phyloP scores from a whole-genome alignment of 1,140 invertebrate genomes.

The Lasioglossum baleicum region DNA sequence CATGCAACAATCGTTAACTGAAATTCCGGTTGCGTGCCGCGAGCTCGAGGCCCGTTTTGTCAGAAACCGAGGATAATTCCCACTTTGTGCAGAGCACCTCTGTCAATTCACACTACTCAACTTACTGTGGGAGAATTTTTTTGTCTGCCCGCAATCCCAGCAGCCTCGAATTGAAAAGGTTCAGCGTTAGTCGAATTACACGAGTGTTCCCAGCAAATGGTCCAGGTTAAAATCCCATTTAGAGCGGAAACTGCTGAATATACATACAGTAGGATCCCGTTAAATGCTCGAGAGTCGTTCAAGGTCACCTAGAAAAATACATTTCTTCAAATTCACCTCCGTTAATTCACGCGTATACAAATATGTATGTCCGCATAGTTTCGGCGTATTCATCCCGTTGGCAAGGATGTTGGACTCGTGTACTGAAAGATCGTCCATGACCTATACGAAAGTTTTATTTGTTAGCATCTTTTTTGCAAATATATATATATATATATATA shows the following conservation, averaged over 20 bases:
- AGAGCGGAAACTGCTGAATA: constrained; percentile 3
- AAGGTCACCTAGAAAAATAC: background rate
- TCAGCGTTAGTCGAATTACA: background rate
- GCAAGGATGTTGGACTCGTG: too few relatives aligned
- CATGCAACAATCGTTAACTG: constrained; percentile 1
- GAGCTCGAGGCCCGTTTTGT: background rate
- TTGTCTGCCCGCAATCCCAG: background rate
- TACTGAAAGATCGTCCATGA: too few relatives aligned
- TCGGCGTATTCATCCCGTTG: too few relatives aligned
- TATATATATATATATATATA: too few relatives aligned
- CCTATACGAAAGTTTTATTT: too few relatives aligned
- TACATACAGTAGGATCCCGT: background rate
- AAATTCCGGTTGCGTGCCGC: background rate
- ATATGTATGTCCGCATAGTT: too few relatives aligned
- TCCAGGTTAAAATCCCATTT: constrained; percentile 3
- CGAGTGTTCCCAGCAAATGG: background rate
- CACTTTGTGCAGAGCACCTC: background rate
- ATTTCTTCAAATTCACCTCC: too few relatives aligned
- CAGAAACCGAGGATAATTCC: background rate
- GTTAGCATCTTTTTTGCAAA: too few relatives aligned
- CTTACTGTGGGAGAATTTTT: constrained; percentile 3
- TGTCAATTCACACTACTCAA: background rate
- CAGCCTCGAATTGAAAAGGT: constrained; percentile 3
- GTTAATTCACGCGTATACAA: too few relatives aligned
- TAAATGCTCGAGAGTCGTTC: background rate